phyloP scores from a whole-genome alignment of 2,797 vertebrate genomes.

The Psittacula echo region DNA sequence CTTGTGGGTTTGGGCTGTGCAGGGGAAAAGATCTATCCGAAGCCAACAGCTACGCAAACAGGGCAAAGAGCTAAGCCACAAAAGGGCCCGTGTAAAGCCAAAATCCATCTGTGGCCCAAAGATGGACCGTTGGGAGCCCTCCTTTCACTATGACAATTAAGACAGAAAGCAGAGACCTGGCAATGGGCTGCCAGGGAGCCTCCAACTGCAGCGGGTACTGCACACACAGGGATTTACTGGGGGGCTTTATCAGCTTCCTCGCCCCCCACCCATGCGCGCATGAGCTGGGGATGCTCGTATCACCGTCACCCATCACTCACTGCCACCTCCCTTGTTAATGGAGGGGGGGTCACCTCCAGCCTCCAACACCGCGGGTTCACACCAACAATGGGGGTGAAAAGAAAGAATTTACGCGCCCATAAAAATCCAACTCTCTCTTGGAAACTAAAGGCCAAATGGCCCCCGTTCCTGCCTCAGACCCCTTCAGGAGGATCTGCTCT shows the following conservation, averaged over 20 bases:
- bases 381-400: neutral
- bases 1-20: neutral
- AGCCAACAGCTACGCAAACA: neutral
- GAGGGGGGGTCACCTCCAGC: neutral
- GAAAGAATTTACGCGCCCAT: neutral
- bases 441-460: neutral
- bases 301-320: neutral
- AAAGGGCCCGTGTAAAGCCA: neutral
- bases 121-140: neutral
- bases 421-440: neutral
- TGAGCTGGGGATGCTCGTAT: neutral
- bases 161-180: neutral
- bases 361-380: accelerated
- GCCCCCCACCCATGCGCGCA: accelerated
- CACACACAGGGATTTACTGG: neutral
- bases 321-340: neutral
- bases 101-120: neutral
- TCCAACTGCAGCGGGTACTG: neutral
- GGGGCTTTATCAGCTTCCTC: neutral
- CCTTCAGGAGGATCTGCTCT: neutral
- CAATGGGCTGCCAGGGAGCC: neutral
- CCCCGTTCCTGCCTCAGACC: neutral
- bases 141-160: neutral
- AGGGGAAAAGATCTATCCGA: neutral
- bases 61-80: neutral